Percentiles rank a stretch among this genome's conserved stretches.
phyloP scores from a whole-genome alignment of 2,888 invertebrate genomes.

The Teleogryllus oceanicus region DNA sequence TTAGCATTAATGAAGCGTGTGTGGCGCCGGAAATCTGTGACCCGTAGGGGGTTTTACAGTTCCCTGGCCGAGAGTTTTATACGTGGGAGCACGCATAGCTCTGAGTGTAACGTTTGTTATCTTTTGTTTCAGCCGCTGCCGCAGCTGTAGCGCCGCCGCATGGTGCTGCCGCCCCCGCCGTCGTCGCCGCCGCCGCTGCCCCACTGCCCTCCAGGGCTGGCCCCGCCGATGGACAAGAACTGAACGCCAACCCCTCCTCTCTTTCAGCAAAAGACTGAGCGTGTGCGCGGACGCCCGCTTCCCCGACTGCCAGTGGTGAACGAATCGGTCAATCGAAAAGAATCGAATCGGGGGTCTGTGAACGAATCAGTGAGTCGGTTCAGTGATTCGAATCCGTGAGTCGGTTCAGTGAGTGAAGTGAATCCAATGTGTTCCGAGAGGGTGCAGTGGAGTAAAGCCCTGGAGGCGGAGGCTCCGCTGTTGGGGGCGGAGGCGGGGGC shows the following conservation, averaged over 20 bases:
- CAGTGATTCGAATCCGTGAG: not conserved
- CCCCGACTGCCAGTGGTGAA: not conserved
- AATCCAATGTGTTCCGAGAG: not conserved
- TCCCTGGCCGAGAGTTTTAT: too few relatives aligned
- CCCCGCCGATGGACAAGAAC: constrained; percentile 43
- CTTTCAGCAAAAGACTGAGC: not conserved
- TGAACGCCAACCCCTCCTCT: constrained; percentile 21
- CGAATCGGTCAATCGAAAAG: not conserved
- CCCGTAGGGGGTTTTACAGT: too few relatives aligned
- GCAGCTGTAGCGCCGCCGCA: not conserved
- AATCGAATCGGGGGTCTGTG: not conserved
- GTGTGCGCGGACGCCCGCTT: not conserved
- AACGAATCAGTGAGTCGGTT: not conserved
- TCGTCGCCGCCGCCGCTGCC: not conserved
- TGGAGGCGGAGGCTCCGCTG: not conserved
- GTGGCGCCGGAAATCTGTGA: too few relatives aligned
- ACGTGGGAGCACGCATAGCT: too few relatives aligned
- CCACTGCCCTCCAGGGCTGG: constrained; percentile 47
- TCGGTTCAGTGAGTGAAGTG: constrained; percentile 3
- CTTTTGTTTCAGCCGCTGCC: too few relatives aligned
- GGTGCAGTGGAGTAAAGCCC: not conserved
- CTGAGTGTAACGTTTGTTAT: too few relatives aligned
- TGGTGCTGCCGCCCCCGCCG: not conserved
- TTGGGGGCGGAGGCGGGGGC: too few relatives aligned
- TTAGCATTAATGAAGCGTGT: too few relatives aligned